phyloP scores from a whole-genome alignment of 2,113 vertebrate genomes.

The Pavo muticus region DNA sequence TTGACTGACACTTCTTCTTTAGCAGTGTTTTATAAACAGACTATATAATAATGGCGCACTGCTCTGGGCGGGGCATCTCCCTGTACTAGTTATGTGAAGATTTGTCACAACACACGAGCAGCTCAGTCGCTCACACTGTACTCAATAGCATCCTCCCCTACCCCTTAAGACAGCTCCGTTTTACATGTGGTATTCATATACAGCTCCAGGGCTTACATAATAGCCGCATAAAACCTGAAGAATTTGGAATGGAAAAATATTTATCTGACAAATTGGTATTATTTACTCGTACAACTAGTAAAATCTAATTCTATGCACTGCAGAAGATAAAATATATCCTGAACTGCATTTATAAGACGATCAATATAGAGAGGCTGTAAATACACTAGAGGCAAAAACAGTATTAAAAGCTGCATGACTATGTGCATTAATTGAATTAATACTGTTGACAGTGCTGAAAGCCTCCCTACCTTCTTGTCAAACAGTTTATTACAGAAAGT shows the following conservation, averaged over 20 bases:
- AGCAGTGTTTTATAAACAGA: conserved; percentile 50
- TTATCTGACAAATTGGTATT: background rate
- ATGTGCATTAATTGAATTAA: background rate
- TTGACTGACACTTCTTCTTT: conserved; percentile 39
- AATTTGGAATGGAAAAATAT: background rate
- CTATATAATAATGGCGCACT: conserved; percentile 23
- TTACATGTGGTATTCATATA: rapidly evolving
- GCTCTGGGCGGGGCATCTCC: conserved; percentile 32
- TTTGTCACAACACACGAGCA: conserved; percentile 65
- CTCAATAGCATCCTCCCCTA: background rate
- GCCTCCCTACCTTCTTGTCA: background rate
- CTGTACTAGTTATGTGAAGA: background rate
- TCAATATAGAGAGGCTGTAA: background rate
- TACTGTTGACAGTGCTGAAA: background rate
- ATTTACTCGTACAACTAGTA: background rate
- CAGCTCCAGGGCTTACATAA: rapidly evolving
- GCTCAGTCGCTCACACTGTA: background rate
- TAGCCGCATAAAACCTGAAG: rapidly evolving
- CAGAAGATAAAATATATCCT: background rate
- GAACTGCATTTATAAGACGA: background rate
- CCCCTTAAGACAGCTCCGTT: background rate
- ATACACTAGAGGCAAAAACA: background rate
- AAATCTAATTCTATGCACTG: background rate
- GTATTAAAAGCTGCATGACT: background rate
- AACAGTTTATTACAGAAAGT: background rate